These are phyloP conservation scores for Antheraea yamamai DNA, from an alignment of 2,888 invertebrate species.

Conservation along the genomic window DNA sequence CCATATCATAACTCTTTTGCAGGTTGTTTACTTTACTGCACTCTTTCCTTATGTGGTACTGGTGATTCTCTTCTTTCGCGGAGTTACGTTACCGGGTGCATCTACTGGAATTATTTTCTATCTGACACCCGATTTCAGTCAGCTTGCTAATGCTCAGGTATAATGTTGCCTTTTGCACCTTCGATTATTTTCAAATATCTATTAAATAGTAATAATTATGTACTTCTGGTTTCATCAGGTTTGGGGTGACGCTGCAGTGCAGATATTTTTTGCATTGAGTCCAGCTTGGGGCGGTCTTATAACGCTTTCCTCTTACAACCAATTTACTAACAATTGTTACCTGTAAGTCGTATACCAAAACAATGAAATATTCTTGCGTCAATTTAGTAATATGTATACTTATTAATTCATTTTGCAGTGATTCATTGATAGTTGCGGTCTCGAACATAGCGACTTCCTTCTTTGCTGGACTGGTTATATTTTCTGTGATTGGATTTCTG, in stretches of 20 bases:
- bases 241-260: constrained; percentile 92
- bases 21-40: constrained; percentile 90
- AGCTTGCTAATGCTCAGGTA: constrained; percentile 87
- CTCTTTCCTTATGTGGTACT: constrained; percentile 89
- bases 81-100: constrained; percentile 90
- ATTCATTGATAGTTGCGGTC: constrained; percentile 88
- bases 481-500: constrained; percentile 91
- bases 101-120: constrained; percentile 89
- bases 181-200: background rate
- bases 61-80: constrained; percentile 89
- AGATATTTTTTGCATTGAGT: constrained; percentile 93
- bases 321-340: constrained; percentile 91
- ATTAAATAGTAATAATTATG: background rate
- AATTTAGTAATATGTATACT: constrained; percentile 14
- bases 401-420: constrained; percentile 70
- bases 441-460: constrained; percentile 91
- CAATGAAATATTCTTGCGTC: background rate
- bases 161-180: background rate
- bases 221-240: constrained; percentile 68
- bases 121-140: constrained; percentile 89
- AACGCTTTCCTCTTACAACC: constrained; percentile 92
- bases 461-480: constrained; percentile 90
- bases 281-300: constrained; percentile 94
- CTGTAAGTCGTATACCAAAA: constrained; percentile 75
- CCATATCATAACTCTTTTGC: constrained; percentile 30